Percentiles rank a stretch among this genome's conserved stretches.
phyloP scores from a whole-genome alignment of 1,140 invertebrate species.

The Adoxophyes honmai region DNA sequence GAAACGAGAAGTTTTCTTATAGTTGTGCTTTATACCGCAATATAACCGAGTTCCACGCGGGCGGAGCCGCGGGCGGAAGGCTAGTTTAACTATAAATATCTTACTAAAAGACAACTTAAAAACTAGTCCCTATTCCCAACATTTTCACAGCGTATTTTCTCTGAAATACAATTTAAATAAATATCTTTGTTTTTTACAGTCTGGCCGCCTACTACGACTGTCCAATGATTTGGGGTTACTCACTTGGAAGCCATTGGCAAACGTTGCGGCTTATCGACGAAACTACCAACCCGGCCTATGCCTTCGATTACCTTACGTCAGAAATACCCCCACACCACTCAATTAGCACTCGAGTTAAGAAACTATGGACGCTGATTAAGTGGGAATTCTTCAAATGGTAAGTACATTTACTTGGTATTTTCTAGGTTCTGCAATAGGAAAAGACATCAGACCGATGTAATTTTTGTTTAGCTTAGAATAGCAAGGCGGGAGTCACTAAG shows the following conservation, averaged over 20 bases:
- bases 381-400: constrained; percentile 15
- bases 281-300: constrained; percentile 30
- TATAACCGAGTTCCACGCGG: too few species aligned
- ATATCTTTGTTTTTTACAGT: background rate
- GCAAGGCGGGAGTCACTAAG: background rate
- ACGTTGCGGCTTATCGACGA: constrained; percentile 23
- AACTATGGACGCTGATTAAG: constrained; percentile 7
- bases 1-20: too few species aligned
- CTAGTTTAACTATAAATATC: too few species aligned
- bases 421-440: too few species aligned
- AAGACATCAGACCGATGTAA: too few species aligned
- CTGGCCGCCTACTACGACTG: constrained; percentile 11
- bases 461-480: background rate
- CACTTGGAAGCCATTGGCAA: constrained; percentile 17
- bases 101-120: too few species aligned
- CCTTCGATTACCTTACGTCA: background rate
- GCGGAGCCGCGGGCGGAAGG: too few species aligned
- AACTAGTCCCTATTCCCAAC: too few species aligned
- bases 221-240: constrained; percentile 17
- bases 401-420: too few species aligned
- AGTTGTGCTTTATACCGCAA: too few species aligned
- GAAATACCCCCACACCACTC: background rate
- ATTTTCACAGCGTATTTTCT: too few species aligned
- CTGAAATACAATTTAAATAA: too few species aligned
- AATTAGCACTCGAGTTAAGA: background rate